A percentile compares a stretch with the other conserved stretches of the same genome.
Conservation (phyloP, 2,888 invertebrate species). For the Trachelus troglodyta region DNA sequence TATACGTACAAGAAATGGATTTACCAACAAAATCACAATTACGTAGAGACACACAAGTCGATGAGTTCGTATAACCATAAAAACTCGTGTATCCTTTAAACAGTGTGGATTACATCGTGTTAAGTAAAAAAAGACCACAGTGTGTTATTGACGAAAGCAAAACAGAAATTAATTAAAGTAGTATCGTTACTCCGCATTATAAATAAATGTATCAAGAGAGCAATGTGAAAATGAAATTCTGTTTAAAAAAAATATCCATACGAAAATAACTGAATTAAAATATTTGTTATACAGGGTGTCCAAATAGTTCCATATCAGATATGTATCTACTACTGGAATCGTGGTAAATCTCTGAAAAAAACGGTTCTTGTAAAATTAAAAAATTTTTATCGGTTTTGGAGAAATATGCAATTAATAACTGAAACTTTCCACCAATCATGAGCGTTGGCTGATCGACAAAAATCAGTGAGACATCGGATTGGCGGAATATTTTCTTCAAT, state of each 20-base stretch:
- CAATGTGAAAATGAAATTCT: neutral
- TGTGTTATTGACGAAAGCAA: neutral
- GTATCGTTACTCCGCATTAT: neutral
- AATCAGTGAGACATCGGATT: too few relatives aligned
- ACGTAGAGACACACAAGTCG: constrained; percentile 12
- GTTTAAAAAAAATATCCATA: neutral
- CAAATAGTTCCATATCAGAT: too few relatives aligned
- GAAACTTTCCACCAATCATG: too few relatives aligned
- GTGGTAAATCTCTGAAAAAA: too few relatives aligned
- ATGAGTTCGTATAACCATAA: neutral
- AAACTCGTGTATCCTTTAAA: neutral
- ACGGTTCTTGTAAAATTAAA: too few relatives aligned
- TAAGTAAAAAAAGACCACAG: neutral
- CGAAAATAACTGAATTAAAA: neutral
- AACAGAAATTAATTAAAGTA: neutral
- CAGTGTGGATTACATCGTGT: neutral
- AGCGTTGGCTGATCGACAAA: too few relatives aligned
- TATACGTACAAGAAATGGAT: constrained; percentile 47
- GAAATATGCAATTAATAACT: too few relatives aligned
- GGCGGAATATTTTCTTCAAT: too few relatives aligned
- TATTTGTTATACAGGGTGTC: too few relatives aligned
- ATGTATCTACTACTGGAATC: too few relatives aligned
- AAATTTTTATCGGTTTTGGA: too few relatives aligned
- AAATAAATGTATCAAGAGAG: neutral
- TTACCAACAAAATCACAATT: constrained; percentile 39